Percentiles rank a stretch among this genome's conserved stretches.
Conservation (phyloP, 2,888 invertebrate species). For the Coleophora deauratella region DNA sequence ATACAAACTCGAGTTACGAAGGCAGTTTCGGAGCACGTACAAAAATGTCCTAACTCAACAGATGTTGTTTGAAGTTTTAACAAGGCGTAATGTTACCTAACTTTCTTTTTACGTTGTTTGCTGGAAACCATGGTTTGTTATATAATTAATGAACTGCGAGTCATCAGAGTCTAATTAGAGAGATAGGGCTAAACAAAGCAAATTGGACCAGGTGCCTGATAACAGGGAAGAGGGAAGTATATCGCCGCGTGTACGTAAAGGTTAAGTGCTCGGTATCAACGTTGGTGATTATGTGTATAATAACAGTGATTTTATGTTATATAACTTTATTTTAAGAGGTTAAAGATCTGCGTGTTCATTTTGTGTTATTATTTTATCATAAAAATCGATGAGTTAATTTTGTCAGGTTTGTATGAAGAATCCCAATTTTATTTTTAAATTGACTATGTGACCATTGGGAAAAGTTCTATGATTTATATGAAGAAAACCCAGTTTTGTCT, state of each 20-base stretch:
- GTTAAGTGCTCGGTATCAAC: constrained; percentile 13
- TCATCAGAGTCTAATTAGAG: constrained; percentile 56
- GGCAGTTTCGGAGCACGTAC: constrained; percentile 14
- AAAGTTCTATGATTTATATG: no score
- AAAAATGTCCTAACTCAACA: constrained; percentile 33
- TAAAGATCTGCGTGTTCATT: no score
- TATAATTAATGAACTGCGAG: constrained; percentile 56
- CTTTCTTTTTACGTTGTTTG: constrained; percentile 38
- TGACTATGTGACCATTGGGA: no score
- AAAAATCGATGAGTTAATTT: no score
- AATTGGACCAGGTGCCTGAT: constrained; percentile 53
- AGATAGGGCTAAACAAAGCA: constrained; percentile 44
- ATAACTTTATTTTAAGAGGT: no score
- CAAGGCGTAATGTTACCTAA: constrained; percentile 20
- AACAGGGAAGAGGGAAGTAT: constrained; percentile 27
- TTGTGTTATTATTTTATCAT: no score
- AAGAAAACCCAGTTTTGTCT: no score
- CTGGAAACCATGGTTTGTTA: constrained; percentile 40
- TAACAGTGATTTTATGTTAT: no score
- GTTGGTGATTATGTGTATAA: no score
- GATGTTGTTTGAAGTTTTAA: constrained; percentile 32
- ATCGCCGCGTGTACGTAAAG: constrained; percentile 30
- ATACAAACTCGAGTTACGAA: no score
- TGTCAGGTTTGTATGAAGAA: no score
- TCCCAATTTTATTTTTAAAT: no score